phyloP scores from a whole-genome alignment of 2,888 invertebrate species.

The Agonum fuliginosum region DNA sequence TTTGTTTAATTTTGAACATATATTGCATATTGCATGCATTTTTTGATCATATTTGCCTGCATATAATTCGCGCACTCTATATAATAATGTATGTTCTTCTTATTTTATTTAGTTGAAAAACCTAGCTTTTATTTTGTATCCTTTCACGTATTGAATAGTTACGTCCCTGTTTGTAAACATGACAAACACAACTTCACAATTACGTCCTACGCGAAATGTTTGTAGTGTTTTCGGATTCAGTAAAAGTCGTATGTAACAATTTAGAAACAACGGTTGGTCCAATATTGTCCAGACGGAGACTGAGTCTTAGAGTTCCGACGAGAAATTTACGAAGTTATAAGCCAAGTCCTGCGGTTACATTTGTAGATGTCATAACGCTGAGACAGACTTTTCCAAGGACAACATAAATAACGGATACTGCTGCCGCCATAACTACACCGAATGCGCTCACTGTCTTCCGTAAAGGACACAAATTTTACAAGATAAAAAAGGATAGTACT shows the following conservation, averaged over 20 bases:
- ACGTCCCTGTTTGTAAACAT: conserved; percentile 36
- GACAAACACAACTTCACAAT: conserved; percentile 13
- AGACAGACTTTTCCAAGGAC: conserved; percentile 53
- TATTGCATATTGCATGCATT: too few relatives aligned
- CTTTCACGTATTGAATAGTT: too few relatives aligned
- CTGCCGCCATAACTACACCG: conserved; percentile 15
- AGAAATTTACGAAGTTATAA: conserved; percentile 50
- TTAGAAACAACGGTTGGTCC: conserved; percentile 24
- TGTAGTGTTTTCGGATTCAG: conserved; percentile 16
- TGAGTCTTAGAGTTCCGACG: conserved; percentile 26
- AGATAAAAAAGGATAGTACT: not conserved
- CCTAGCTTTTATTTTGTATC: too few relatives aligned
- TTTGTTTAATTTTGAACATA: too few relatives aligned
- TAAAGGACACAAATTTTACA: conserved; percentile 1
- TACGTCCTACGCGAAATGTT: not conserved
- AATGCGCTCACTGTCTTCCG: conserved; percentile 5
- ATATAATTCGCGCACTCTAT: too few relatives aligned
- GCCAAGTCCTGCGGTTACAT: conserved; percentile 49
- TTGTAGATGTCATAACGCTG: conserved; percentile 54
- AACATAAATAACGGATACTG: conserved; percentile 51
- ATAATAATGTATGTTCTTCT: too few relatives aligned
- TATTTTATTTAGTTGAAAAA: too few relatives aligned
- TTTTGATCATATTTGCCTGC: too few relatives aligned
- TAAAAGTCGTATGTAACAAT: conserved; percentile 15
- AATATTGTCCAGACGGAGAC: conserved; percentile 38